These are phyloP conservation scores for Troides oblongomaculatus DNA, from an alignment of 2,888 invertebrate species.

Conservation along the genomic window DNA sequence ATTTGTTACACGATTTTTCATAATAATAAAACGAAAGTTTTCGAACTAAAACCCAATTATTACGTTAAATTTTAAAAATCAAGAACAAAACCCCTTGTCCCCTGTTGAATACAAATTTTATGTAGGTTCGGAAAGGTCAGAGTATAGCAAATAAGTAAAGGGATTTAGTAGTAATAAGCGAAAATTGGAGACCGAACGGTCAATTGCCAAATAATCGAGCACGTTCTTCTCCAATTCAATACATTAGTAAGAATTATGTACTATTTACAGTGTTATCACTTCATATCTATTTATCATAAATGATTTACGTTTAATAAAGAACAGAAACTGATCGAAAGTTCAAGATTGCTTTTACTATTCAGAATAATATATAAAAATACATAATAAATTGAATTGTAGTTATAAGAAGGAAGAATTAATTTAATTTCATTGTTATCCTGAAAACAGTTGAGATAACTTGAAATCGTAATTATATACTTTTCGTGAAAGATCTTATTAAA, in stretches of 20 bases:
- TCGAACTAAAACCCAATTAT: not conserved
- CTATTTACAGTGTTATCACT: too few species aligned
- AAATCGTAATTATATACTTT: too few species aligned
- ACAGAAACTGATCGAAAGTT: too few species aligned
- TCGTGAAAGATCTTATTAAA: too few species aligned
- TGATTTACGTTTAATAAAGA: too few species aligned
- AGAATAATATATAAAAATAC: too few species aligned
- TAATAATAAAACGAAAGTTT: not conserved
- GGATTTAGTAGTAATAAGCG: slow-evolving; percentile 15
- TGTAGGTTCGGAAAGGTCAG: slow-evolving; percentile 13
- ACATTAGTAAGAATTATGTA: not conserved
- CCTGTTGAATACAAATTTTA: slow-evolving; percentile 17
- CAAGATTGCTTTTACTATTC: too few species aligned
- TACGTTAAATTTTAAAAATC: slow-evolving; percentile 12
- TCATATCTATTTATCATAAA: too few species aligned
- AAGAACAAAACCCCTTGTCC: slow-evolving; percentile 5
- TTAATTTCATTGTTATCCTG: too few species aligned
- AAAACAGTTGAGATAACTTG: too few species aligned
- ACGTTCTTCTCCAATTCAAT: slow-evolving; percentile 11
- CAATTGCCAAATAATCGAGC: slow-evolving; percentile 21
- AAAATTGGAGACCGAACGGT: slow-evolving; percentile 17
- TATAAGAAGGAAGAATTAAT: too few species aligned
- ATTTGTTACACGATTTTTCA: not conserved
- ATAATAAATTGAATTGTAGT: too few species aligned
- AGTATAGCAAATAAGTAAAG: slow-evolving; percentile 11